Evolutionary conservation across 2,113 vertebrate genomes (phyloP), one percentile per base, ranked within the genome.

Genomic region (Dasypus novemcinctus): DNA sequence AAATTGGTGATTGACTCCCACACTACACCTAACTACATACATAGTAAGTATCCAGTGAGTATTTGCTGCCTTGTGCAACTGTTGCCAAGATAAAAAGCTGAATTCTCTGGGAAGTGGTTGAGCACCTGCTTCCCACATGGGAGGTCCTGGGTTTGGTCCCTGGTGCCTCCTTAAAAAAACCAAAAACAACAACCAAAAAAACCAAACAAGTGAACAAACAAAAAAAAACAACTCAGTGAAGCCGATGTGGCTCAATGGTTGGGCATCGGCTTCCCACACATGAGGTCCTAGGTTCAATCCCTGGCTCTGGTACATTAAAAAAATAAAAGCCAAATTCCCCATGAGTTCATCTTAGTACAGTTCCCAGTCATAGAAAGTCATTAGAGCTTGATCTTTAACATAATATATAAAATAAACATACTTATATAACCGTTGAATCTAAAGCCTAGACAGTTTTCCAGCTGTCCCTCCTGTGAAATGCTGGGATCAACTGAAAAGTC

Each of bases 361-460:
- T 54, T 54, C 18, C 7, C 57, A 66, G 49, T 89, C 93, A 61
- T 11, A 63, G 41, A 7, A 82, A 82, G 41, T 54, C 81, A 82
- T 86, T 92, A 78, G 63, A 95, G 68, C 31, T 94, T 87, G 75
- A n/a, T 96, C 63, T 80, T 90, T 87, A 78, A 49, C 36, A 29
- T 81, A 69, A 63, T 57, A 12, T 71, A 38, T 76, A 87, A 85
- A 91, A 38, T 76, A 93, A 94, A 1, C 92, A 4, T 66, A 81
- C 79, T 21, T 80, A 4, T 49, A 18, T 52, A 75, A 54, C 7
- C 21, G 0, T 69, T 33, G 38, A 54, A 63, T 91, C 20, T 79
- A 49, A 64, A 13, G 27, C 66, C 5, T 14, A n/a, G n/a, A 49
- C 7, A 18, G 9, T 78, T 36, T 78, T 13, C 8, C 33, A 57